These are phyloP conservation scores for Xestia xanthographa DNA, from an alignment of 2,888 invertebrate species.

Conservation along the genomic window DNA sequence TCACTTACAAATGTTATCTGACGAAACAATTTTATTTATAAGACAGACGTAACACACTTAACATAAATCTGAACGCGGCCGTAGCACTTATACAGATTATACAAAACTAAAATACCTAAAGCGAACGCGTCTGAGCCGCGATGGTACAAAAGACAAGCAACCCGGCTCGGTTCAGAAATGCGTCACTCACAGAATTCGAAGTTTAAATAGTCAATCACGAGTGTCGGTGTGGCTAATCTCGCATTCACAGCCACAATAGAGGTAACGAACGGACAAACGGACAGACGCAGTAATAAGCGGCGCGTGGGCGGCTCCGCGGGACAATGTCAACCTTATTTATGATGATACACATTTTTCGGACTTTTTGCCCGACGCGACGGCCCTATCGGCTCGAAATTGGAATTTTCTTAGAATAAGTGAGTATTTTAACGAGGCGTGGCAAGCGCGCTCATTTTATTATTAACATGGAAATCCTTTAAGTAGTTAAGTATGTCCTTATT, in stretches of 20 bases:
- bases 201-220: conserved; percentile 90
- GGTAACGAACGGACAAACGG: conserved; percentile 89
- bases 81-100: conserved; percentile 63
- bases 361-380: conserved; percentile 78
- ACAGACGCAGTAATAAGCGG: conserved; percentile 89
- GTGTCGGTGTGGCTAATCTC: conserved; percentile 88
- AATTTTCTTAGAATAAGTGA: conserved; percentile 61
- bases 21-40: conserved; percentile 69
- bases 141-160: conserved; percentile 69
- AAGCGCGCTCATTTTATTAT: conserved; percentile 75
- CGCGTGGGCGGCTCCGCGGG: conserved; percentile 85
- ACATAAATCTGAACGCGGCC: conserved; percentile 65
- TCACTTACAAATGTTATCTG: conserved; percentile 62
- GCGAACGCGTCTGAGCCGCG: conserved; percentile 53
- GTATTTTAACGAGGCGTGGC: conserved; percentile 57
- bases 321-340: conserved; percentile 89
- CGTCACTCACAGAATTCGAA: conserved; percentile 84
- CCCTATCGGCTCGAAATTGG: conserved; percentile 65
- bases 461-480: conserved; percentile 81
- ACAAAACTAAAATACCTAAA: conserved; percentile 68
- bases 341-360: conserved; percentile 82
- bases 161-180: conserved; percentile 75
- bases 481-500: conserved; percentile 78
- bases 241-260: conserved; percentile 88
- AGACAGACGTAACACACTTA: conserved; percentile 65